A percentile compares a stretch with the other conserved stretches of the same genome.
These are phyloP conservation scores for Lysandra coridon DNA, from an alignment of 2,888 invertebrate genomes.

Conservation along the genomic window DNA sequence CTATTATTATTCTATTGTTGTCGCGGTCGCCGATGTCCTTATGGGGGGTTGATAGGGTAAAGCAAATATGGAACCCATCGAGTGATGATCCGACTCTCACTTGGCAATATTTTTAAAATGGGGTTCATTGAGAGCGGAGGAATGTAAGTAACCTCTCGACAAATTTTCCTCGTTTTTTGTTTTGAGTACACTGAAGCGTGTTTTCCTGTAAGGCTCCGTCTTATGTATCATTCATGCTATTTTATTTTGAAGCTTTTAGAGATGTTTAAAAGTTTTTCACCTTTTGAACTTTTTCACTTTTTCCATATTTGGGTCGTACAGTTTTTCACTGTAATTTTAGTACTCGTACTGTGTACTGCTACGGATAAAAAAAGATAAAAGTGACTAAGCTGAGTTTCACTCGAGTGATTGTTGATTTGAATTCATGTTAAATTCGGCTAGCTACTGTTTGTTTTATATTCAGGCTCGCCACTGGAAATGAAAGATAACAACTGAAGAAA, in stretches of 20 bases:
- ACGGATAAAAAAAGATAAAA: background rate
- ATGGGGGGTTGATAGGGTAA: too few relatives aligned
- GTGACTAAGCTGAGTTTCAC: background rate
- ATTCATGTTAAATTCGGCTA: too few relatives aligned
- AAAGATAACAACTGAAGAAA: too few relatives aligned
- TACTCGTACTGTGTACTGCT: background rate
- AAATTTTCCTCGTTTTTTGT: constrained; percentile 6
- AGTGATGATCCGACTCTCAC: background rate
- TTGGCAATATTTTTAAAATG: background rate
- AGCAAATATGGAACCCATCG: background rate
- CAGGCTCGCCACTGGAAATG: too few relatives aligned
- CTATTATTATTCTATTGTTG: too few relatives aligned
- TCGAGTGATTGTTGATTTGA: too few relatives aligned
- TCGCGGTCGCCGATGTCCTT: too few relatives aligned
- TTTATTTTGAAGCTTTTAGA: constrained; percentile 54
- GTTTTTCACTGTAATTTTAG: background rate
- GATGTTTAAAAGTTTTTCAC: constrained; percentile 37
- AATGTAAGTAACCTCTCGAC: constrained; percentile 8
- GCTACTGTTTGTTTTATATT: too few relatives aligned
- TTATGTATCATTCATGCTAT: constrained; percentile 40
- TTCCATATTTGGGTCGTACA: background rate
- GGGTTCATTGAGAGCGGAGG: constrained; percentile 13
- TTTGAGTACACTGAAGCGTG: background rate
- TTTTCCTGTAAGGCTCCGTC: background rate
- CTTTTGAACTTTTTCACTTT: constrained; percentile 32